phyloP scores from a whole-genome alignment of 1,140 invertebrate species.

The Euborellia annulipes region DNA sequence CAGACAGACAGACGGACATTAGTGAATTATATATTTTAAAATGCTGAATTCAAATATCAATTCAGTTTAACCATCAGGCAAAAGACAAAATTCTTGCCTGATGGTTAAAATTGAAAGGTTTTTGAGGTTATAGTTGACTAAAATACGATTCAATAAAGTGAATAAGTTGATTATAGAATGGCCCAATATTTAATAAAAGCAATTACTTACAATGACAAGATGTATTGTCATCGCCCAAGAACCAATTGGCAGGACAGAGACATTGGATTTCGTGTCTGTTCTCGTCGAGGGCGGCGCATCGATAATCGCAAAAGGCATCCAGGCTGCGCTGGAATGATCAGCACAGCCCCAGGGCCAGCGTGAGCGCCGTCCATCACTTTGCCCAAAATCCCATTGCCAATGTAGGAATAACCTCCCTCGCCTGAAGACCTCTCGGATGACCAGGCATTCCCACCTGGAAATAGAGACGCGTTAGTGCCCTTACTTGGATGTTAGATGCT shows the following conservation, averaged over 20 bases:
- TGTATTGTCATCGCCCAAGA: constrained; percentile 35
- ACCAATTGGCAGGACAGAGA: constrained; percentile 60
- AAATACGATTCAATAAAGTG: too few relatives aligned
- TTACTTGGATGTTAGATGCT: too few relatives aligned
- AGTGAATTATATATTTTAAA: too few relatives aligned
- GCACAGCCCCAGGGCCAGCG: constrained; percentile 30
- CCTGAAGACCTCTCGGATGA: constrained; percentile 42
- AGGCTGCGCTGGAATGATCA: constrained; percentile 41
- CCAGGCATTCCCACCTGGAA: constrained; percentile 54
- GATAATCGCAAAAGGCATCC: constrained; percentile 67
- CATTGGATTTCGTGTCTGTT: constrained; percentile 52
- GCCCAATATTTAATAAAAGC: too few relatives aligned
- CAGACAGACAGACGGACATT: too few relatives aligned
- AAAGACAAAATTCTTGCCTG: too few relatives aligned
- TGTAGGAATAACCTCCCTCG: constrained; percentile 64
- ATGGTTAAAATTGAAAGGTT: too few relatives aligned
- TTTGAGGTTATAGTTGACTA: too few relatives aligned
- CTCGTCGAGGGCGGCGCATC: constrained; percentile 63
- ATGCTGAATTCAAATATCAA: too few relatives aligned
- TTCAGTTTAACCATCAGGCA: too few relatives aligned
- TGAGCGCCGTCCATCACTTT: constrained; percentile 32
- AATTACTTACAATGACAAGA: constrained; percentile 37
- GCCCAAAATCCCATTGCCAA: constrained; percentile 31
- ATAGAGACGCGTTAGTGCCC: too few relatives aligned
- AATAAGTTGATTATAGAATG: too few relatives aligned